These are phyloP conservation scores for Heliconius hewitsoni DNA, from an alignment of 1,140 invertebrate species.

Conservation along the genomic window DNA sequence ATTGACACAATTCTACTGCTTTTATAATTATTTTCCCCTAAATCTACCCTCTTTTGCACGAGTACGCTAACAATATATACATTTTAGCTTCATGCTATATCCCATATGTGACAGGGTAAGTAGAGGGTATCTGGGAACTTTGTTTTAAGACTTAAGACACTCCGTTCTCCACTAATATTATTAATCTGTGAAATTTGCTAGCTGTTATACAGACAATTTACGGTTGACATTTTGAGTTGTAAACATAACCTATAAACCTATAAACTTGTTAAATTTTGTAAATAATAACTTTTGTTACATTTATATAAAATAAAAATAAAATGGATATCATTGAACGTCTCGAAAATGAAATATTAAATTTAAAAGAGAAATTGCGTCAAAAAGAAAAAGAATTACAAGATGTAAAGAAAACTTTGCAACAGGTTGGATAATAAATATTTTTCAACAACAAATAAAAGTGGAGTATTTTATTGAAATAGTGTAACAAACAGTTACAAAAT, in stretches of 20 bases:
- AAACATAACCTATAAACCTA: constrained; percentile 17
- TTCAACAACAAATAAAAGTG: too few relatives aligned
- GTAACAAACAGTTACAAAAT: too few relatives aligned
- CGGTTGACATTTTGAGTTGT: background rate
- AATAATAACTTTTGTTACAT: background rate
- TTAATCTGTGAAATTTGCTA: background rate
- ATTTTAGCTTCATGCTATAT: too few relatives aligned
- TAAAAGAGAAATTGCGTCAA: constrained; percentile 52
- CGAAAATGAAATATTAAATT: constrained; percentile 58
- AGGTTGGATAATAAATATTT: constrained; percentile 32
- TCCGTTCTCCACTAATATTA: background rate
- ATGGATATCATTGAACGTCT: constrained; percentile 58
- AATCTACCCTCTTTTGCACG: too few relatives aligned
- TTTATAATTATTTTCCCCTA: too few relatives aligned
- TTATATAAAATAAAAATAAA: constrained; percentile 2
- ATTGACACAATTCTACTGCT: too few relatives aligned
- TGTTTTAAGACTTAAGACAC: too few relatives aligned
- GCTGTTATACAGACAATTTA: background rate
- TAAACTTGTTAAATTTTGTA: background rate
- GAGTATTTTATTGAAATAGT: too few relatives aligned
- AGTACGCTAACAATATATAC: too few relatives aligned
- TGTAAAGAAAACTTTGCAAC: constrained; percentile 48
- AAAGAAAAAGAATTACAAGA: constrained; percentile 60
- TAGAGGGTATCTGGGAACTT: too few relatives aligned
- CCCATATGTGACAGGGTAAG: too few relatives aligned